A percentile compares a stretch with the other conserved stretches of the same genome.
Evolutionary conservation across 2,888 invertebrate species (phyloP).

Genomic region (Pseudanteris insignis): DNA sequence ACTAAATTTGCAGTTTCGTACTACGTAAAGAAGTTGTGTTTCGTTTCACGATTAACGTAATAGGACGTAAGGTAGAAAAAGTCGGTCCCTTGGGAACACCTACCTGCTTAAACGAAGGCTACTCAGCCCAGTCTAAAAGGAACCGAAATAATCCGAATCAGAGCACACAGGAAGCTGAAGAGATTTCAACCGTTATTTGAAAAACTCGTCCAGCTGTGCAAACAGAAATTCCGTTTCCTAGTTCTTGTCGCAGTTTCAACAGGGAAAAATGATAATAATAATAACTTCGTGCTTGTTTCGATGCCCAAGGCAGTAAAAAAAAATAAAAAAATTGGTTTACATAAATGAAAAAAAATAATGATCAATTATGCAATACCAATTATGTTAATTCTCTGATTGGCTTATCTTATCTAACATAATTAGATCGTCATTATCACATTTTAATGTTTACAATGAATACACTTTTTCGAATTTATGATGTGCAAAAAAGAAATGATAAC

Average conservation of each 20-base stretch:
- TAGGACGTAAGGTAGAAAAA: slow-evolving; percentile 33
- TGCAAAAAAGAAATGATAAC: no score
- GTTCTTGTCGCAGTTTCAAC: slow-evolving; percentile 1
- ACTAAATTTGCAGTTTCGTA: slow-evolving; percentile 15
- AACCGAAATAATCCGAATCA: slow-evolving; percentile 27
- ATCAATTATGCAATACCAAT: no score
- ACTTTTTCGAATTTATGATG: no score
- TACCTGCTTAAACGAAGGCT: slow-evolving; percentile 33
- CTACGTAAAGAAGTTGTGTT: slow-evolving; percentile 25
- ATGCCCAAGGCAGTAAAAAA: no score
- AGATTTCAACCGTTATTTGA: slow-evolving; percentile 19
- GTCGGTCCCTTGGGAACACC: slow-evolving; percentile 31
- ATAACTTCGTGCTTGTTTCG: no score
- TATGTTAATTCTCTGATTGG: no score
- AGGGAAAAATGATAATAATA: no score
- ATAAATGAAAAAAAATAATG: no score
- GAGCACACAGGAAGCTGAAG: slow-evolving; percentile 10
- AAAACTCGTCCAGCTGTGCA: slow-evolving; percentile 10
- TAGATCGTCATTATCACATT: no score
- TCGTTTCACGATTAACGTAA: slow-evolving; percentile 29
- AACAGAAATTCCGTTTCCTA: slow-evolving; percentile 8
- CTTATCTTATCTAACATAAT: no score
- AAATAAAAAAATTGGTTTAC: neutral
- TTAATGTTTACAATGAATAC: no score
- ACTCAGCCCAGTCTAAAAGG: slow-evolving; percentile 20